Conservation (phyloP, 2,888 invertebrate genomes). For the Machimus rusticus region DNA sequence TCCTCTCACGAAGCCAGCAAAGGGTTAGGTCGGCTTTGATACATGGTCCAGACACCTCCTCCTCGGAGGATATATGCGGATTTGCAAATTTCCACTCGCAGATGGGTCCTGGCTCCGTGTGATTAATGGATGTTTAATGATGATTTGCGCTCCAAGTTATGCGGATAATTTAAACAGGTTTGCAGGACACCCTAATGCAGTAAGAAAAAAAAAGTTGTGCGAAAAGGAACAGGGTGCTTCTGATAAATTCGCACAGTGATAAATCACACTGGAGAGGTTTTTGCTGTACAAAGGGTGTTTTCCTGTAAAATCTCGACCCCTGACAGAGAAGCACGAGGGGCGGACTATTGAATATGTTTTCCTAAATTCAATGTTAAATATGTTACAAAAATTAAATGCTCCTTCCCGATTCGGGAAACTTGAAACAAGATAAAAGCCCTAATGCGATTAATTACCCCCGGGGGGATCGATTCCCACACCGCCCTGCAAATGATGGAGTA, state of each 20-base stretch:
- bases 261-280: neutral
- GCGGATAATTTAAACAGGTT: constrained; percentile 23
- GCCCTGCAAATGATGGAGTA: neutral
- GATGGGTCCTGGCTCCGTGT: neutral
- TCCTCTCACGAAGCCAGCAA: neutral
- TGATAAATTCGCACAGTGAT: neutral
- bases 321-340: neutral
- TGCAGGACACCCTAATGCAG: neutral
- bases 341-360: neutral
- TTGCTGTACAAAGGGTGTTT: neutral
- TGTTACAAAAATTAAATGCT: neutral
- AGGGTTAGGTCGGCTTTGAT: constrained; percentile 36
- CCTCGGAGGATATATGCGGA: neutral
- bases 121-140: constrained; percentile 37
- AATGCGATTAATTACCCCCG: neutral
- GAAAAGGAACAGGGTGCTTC: neutral
- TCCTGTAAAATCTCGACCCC: neutral
- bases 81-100: neutral
- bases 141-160: constrained; percentile 23
- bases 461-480: neutral
- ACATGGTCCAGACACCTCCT: neutral
- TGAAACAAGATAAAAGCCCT: neutral
- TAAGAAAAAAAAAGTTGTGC: neutral
- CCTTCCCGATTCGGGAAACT: neutral
- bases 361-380: neutral